phyloP scores from a whole-genome alignment of 2,888 invertebrate species.

The Noctua fimbriata region DNA sequence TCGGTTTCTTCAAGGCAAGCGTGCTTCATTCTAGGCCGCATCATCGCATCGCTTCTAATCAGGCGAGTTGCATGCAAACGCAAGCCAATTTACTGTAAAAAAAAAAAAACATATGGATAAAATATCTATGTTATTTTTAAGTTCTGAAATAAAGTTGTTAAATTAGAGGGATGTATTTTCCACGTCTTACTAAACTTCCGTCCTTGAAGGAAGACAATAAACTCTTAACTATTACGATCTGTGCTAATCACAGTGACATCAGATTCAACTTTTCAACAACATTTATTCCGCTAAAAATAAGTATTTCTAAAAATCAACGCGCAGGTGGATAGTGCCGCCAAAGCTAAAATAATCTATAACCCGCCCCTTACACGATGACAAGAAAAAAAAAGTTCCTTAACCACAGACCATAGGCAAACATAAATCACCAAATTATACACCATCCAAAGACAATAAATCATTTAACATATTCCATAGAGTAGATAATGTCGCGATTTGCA shows the following conservation, averaged over 20 bases:
- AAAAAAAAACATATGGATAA: background rate
- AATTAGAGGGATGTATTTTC: background rate
- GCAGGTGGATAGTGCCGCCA: background rate
- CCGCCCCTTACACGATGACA: conserved; percentile 38
- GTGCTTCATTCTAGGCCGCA: background rate
- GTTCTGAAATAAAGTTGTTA: background rate
- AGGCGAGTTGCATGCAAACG: too few species aligned
- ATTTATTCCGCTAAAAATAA: background rate
- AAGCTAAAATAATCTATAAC: conserved; percentile 26
- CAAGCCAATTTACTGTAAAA: too few species aligned
- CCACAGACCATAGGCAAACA: conserved; percentile 48
- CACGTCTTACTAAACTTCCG: background rate
- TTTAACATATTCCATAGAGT: conserved; percentile 86
- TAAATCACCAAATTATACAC: conserved; percentile 60
- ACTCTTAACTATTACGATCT: background rate
- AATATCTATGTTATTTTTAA: background rate
- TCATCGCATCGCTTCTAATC: background rate
- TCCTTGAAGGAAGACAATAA: background rate
- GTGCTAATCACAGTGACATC: background rate
- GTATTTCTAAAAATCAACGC: background rate
- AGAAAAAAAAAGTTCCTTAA: conserved; percentile 34
- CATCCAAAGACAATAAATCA: conserved; percentile 81
- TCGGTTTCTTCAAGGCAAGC: background rate
- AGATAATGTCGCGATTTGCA: conserved; percentile 76
- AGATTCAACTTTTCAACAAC: background rate